Percentiles rank a stretch among this genome's conserved stretches.
phyloP scores from a whole-genome alignment of 2,797 vertebrate genomes.

The Luscinia luscinia region DNA sequence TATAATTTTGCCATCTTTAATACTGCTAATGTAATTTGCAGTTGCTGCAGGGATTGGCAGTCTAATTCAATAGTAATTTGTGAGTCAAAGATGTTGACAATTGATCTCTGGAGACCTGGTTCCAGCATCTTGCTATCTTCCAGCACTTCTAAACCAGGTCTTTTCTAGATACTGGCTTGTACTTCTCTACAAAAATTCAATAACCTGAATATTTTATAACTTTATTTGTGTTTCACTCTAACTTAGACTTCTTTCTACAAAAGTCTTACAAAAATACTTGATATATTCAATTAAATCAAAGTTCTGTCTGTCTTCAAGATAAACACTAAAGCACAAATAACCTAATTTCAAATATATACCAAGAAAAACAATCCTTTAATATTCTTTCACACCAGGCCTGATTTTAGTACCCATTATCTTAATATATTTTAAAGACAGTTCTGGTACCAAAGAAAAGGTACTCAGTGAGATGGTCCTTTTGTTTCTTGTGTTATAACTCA shows the following conservation, averaged over 20 bases:
- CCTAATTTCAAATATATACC: background rate
- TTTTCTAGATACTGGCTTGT: background rate
- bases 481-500: background rate
- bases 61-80: conserved; percentile 20
- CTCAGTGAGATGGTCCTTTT: background rate
- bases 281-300: background rate
- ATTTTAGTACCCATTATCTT: background rate
- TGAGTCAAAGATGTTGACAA: background rate
- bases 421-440: background rate
- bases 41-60: background rate
- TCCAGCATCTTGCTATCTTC: background rate
- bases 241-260: background rate
- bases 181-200: background rate
- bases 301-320: background rate
- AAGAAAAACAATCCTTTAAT: background rate
- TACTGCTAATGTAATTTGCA: background rate
- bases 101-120: background rate
- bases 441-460: background rate
- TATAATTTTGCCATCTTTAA: background rate
- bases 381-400: background rate
- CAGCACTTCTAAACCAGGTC: background rate
- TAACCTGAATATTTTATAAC: background rate
- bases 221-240: background rate
- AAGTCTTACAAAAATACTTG: background rate
- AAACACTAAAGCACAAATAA: background rate